Base-by-base conservation (phyloP, 2,888 invertebrate species). In the Andrena trimmerana region DNA sequence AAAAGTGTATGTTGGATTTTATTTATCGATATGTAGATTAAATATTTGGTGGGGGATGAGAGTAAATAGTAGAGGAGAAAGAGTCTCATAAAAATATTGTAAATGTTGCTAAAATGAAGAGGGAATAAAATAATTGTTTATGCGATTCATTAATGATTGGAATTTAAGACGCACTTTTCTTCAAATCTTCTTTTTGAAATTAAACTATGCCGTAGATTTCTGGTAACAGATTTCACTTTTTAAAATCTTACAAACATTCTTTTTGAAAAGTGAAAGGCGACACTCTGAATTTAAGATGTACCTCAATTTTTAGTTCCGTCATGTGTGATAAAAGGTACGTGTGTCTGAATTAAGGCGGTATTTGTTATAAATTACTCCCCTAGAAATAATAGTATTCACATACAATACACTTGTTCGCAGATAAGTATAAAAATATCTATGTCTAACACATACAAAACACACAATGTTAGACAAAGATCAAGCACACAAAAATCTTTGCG, bases 401-500 rank as follows among this genome's bases (percentile, higher is more conserved):
- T 24, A 52, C 1, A 20, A 67, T 2, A 42, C 42, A 42, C 16
- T 42, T 6, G 0, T 42, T 42, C 8, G 4, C 20, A 36, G 42
- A 42, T 29, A 73, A 2, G 5, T 16, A 27, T 48, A 2, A n/a
- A 33, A 63, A 16, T 16, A 66, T 29, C 8, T 29, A 20, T 13
- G 48, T 8, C 13, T 36, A 59, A 33, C 8, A 65, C 16, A 42
- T 29, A 52, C n/a, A 29, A 54, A 33, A 68, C 6, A 60, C 16
- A 16, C 36, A 59, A 50, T 13, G 24, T 62, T 27, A 29, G n/a
- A 31, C 67, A 77, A 59, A 31, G 13, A 54, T 10, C 42, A 62
- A 68, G 67, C 62, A 77, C n/a, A 54, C 3, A 42, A 7, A 76
- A 60, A 29, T 42, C 13, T 66, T 54, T 29, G n/a, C n/a, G 1